Evolutionary conservation across 2,888 invertebrate species (phyloP), one percentile per base, ranked within the genome.

Genomic region (Cephus rjabovi): DNA sequence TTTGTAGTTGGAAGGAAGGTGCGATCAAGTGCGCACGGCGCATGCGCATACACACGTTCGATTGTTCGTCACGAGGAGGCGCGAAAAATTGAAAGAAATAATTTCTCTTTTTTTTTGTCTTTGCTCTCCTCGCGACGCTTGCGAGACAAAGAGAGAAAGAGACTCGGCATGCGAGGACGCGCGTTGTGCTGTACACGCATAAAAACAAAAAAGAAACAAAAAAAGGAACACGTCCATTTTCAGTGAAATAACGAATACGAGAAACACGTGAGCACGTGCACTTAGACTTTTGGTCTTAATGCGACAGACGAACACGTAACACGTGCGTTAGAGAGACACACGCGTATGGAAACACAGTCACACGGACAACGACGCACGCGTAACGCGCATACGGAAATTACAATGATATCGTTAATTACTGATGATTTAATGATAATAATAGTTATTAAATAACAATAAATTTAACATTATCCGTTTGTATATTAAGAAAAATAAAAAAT

Each of bases 381-480:
- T 79, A 79, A 82, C 76, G 80, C 80, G 82, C 80, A 81, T 77
- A 80, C 35, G 77, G 78, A 79, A 81, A 83, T 83, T 76, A 76
- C 79, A 76, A 80, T 77, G 77, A 82, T 79, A 82, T 79, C 76
- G 77, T 82, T 82, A 77, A 85, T 82, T 77, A 81, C 81, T 76
- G 78, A 82, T 80, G 78, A 83, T 81, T 82, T 79, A 79, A 78
- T 81, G 79, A 77, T 84, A 81, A 84, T 71, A 75, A 78, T 83
- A 80, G 83, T 83, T 81, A 77, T 79, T 79, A 80, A 83, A 84
- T 79, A 80, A 74, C 69, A 73, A 82, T 81, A 79, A 79, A 80
- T 82, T 84, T 86, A 85, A 81, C 79, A 80, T 84, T 85, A 84
- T 70, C 77, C 81, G 81, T 87, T 88, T 87, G 82, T 87, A 87